phyloP scores from a whole-genome alignment of 2,888 invertebrate species.

The Ptilodon capucinus region DNA sequence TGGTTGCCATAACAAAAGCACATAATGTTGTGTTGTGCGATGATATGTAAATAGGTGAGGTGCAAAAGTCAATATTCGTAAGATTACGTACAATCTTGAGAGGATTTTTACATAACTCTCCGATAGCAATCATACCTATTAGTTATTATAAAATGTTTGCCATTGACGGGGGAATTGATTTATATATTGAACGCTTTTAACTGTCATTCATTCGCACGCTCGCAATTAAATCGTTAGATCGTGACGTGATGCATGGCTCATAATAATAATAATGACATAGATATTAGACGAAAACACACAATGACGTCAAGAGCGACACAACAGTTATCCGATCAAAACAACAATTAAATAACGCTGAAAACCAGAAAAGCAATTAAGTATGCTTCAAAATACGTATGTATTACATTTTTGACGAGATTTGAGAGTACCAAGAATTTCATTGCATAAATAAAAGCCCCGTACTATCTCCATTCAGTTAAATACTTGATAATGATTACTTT shows the following conservation, averaged over 20 bases:
- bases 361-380: neutral
- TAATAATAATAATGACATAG: conserved; percentile 19
- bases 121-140: no score
- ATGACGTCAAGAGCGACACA: conserved; percentile 31
- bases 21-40: conserved; percentile 7
- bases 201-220: conserved; percentile 17
- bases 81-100: conserved; percentile 4
- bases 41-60: neutral
- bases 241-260: conserved; percentile 19
- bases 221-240: conserved; percentile 32
- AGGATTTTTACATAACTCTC: neutral
- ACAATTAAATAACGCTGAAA: neutral
- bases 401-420: no score
- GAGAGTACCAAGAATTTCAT: no score
- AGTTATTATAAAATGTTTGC: neutral
- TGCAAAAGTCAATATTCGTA: neutral
- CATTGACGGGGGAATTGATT: neutral
- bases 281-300: conserved; percentile 23
- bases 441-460: no score
- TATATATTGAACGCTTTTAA: conserved; percentile 10
- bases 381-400: no score
- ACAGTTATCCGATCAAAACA: conserved; percentile 13
- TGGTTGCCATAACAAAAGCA: conserved; percentile 40
- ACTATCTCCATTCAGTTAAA: no score
- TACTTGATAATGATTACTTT: no score